These are phyloP conservation scores for Aricia artaxerxes DNA, from an alignment of 2,888 invertebrate genomes.

Conservation along the genomic window DNA sequence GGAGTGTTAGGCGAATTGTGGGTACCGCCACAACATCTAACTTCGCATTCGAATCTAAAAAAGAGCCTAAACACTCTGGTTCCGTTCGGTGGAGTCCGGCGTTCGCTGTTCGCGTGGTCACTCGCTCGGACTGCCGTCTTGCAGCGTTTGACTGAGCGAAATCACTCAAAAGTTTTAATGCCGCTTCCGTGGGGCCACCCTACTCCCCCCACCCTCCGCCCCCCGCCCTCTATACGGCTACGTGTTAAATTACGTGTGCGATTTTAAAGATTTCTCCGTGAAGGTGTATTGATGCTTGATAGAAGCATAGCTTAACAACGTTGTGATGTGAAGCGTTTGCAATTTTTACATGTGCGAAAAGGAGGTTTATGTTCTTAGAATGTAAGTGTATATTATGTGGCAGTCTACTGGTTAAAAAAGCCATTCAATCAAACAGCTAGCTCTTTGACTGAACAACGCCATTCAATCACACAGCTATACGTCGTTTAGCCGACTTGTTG, in stretches of 20 bases:
- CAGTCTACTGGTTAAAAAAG: no score
- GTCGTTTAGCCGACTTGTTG: no score
- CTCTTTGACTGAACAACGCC: no score
- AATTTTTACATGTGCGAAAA: background rate
- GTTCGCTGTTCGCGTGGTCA: slow-evolving; percentile 44
- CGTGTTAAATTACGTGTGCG: slow-evolving; percentile 46
- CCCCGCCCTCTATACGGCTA: slow-evolving; percentile 38
- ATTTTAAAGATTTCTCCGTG: slow-evolving; percentile 38
- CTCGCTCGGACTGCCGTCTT: slow-evolving; percentile 61
- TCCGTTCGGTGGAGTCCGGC: background rate
- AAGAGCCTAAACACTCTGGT: background rate
- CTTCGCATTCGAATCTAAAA: background rate
- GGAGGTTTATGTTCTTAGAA: no score
- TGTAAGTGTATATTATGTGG: no score
- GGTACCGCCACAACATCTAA: no score
- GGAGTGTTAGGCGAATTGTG: no score
- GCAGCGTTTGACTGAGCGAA: slow-evolving; percentile 77
- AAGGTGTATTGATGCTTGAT: slow-evolving; percentile 24
- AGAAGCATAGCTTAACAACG: background rate
- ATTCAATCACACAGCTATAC: no score
- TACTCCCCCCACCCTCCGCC: slow-evolving; percentile 33
- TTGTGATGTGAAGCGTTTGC: background rate
- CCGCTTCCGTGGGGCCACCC: slow-evolving; percentile 68
- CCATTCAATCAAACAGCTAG: no score
- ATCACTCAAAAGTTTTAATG: slow-evolving; percentile 80